Percentiles rank a stretch among this genome's conserved stretches.
phyloP scores from a whole-genome alignment of 2,113 vertebrate species.

The Sclerurus mexicanus region DNA sequence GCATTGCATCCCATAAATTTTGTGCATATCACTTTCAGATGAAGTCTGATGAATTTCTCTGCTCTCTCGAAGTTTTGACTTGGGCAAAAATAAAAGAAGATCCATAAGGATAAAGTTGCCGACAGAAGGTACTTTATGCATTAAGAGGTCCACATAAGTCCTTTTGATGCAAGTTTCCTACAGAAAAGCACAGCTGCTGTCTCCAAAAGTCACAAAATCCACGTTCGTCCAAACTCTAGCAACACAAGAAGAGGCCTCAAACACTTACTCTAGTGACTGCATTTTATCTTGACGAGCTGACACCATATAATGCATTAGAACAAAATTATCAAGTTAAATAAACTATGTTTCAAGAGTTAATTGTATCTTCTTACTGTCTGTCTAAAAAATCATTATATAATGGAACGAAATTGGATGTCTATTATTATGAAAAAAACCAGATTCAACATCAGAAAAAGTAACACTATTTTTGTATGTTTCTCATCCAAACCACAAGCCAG shows the following conservation, averaged over 20 bases:
- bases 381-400: conserved; percentile 37
- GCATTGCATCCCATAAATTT: neutral
- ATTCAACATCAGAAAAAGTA: conserved; percentile 40
- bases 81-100: neutral
- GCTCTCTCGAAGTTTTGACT: neutral
- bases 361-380: neutral
- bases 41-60: neutral
- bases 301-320: neutral
- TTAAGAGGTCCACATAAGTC: neutral
- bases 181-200: neutral
- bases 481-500: conserved; percentile 68
- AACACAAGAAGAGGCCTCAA: neutral
- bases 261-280: neutral
- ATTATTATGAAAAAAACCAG: neutral
- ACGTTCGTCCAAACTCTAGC: neutral
- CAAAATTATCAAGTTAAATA: neutral
- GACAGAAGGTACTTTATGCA: neutral
- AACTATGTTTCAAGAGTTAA: neutral
- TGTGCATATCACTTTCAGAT: neutral
- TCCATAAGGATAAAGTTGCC: neutral
- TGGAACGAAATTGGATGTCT: conserved; percentile 27
- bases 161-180: neutral
- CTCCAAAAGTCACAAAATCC: neutral
- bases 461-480: conserved; percentile 47
- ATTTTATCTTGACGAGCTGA: neutral